A percentile compares a stretch with the other conserved stretches of the same genome.
Conservation (phyloP, 2,888 invertebrate genomes). For the Tromatobia lineatoria region DNA sequence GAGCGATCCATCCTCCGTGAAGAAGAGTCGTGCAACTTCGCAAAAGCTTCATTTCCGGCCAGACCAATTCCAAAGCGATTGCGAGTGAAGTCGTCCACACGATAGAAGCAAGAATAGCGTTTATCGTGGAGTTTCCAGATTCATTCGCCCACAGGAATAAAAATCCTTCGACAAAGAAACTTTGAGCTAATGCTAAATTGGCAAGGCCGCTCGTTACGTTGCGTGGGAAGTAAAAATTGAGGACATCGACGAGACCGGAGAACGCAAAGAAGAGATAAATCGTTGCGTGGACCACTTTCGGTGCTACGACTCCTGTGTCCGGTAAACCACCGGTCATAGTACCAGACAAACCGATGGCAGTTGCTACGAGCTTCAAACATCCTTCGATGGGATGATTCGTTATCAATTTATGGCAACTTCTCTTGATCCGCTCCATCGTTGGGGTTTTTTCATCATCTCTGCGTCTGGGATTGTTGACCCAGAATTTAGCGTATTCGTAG, state of each 20-base stretch:
- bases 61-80: conserved; percentile 78
- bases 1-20: conserved; percentile 81
- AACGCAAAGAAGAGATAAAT: conserved; percentile 85
- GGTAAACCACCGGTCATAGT: conserved; percentile 78
- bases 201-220: conserved; percentile 82
- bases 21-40: conserved; percentile 78
- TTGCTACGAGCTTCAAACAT: conserved; percentile 79
- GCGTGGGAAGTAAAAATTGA: conserved; percentile 83
- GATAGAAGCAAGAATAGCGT: conserved; percentile 74
- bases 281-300: conserved; percentile 82
- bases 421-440: conserved; percentile 71
- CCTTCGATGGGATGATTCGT: conserved; percentile 80
- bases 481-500: conserved; percentile 80
- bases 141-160: conserved; percentile 78
- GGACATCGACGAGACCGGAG: conserved; percentile 83
- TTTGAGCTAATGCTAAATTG: conserved; percentile 82
- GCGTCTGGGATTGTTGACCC: conserved; percentile 71
- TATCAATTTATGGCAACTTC: conserved; percentile 74
- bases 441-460: conserved; percentile 67
- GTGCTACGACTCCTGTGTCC: conserved; percentile 74
- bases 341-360: conserved; percentile 79
- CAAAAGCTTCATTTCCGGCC: conserved; percentile 80
- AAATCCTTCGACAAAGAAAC: conserved; percentile 84
- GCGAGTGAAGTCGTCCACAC: conserved; percentile 79
- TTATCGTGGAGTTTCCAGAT: conserved; percentile 70